These are phyloP conservation scores for Marronus borbonicus DNA, from an alignment of 2,888 invertebrate genomes.

Conservation along the genomic window DNA sequence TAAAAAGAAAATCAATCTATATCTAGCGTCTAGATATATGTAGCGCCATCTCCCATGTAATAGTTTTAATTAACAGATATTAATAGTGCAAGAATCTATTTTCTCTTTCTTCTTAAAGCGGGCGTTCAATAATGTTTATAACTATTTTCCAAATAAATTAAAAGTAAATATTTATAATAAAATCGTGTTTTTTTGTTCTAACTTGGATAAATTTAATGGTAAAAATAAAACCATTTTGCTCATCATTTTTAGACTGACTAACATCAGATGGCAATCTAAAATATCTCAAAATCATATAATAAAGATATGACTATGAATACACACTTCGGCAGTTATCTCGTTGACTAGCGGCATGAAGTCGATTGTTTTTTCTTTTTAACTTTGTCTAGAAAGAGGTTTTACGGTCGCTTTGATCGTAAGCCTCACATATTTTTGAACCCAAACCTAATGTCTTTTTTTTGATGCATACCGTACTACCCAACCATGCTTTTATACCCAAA, in stretches of 20 bases:
- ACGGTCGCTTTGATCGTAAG: neutral
- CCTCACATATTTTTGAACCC: neutral
- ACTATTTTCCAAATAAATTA: too few species aligned
- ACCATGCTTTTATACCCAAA: too few species aligned
- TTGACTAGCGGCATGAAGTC: neutral
- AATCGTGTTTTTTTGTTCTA: too few species aligned
- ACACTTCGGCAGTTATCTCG: neutral
- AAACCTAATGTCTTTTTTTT: neutral
- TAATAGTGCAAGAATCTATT: neutral
- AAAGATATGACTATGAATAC: neutral
- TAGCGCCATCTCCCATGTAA: neutral
- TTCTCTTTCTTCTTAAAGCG: neutral
- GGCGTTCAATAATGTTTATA: too few species aligned
- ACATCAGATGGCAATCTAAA: neutral
- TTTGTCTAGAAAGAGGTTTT: constrained; percentile 30
- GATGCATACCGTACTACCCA: too few species aligned
- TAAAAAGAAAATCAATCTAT: too few species aligned
- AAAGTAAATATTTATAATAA: too few species aligned
- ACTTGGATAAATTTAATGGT: too few species aligned
- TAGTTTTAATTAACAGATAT: neutral
- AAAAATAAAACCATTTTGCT: too few species aligned
- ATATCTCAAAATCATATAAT: neutral
- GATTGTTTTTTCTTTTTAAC: constrained; percentile 12
- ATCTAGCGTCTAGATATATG: too few species aligned
- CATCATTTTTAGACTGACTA: too few species aligned